phyloP scores from a whole-genome alignment of 2,797 vertebrate species.

The Philypnodon macrostomus region DNA sequence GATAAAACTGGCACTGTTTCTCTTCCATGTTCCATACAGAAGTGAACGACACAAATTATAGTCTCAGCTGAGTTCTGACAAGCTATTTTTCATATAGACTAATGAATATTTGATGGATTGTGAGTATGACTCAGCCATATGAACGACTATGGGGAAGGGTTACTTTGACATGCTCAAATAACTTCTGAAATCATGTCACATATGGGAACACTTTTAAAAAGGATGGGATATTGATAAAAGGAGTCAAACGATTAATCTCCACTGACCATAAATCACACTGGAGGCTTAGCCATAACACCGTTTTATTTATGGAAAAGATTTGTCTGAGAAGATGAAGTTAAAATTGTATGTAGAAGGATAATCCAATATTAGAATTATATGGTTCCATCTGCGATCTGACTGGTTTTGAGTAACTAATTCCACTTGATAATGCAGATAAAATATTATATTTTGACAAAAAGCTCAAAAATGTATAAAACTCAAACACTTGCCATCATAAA shows the following conservation, averaged over 20 bases:
- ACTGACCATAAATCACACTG: constrained; percentile 25
- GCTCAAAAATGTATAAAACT: no score
- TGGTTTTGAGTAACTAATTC: no score
- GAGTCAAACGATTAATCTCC: constrained; percentile 22
- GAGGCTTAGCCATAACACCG: constrained; percentile 4
- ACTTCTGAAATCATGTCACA: constrained; percentile 38
- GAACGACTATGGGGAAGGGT: constrained; percentile 33
- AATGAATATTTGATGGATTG: constrained; percentile 63
- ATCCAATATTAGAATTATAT: no score
- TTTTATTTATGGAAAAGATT: not conserved
- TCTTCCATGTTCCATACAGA: constrained; percentile 48
- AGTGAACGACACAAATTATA: constrained; percentile 51
- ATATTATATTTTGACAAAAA: no score
- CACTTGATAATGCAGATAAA: no score
- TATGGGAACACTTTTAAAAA: constrained; percentile 28
- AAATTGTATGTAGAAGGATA: no score
- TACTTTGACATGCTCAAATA: constrained; percentile 47
- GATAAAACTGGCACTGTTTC: constrained; percentile 28
- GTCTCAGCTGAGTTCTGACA: constrained; percentile 47
- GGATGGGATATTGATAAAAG: constrained; percentile 30
- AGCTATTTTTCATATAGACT: constrained; percentile 58
- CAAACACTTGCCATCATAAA: no score
- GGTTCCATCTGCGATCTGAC: no score
- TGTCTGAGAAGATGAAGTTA: no score
- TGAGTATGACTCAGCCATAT: constrained; percentile 43